Evolutionary conservation across 2,888 invertebrate species (phyloP), one percentile per base, ranked within the genome.

Genomic region (Petrophora chlorosata): DNA sequence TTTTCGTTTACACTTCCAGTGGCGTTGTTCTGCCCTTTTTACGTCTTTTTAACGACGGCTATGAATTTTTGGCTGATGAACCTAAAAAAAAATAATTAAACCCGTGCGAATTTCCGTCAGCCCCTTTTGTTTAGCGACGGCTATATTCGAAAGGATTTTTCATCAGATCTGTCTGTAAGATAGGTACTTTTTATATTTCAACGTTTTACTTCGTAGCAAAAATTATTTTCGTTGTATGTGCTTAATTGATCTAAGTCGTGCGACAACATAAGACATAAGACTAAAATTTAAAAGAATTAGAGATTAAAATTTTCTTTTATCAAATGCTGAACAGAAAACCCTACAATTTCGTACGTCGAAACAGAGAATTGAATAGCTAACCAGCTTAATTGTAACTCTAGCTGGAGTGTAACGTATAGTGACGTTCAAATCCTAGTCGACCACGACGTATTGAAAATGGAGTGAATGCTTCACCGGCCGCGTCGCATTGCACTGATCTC

Each of bases 401-500:
- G 8, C 12, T 38, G 22, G 35, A 33, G 5, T 29, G 23, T 25
- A 50, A 36, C 48, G 25, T 52, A 38, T 49, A 48, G 47, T 33
- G 32, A 35, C 53, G 47, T 39, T 58, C 33, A 44, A 55, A 60
- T 50, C 32, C 38, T 34, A 52, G 17, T 47, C 32, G 25, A 53
- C 56, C 57, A 59, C 52, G 53, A 60, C 47, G 61, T 52, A 61
- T 49, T 52, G 59, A 60, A 52, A 67, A 68, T 70, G 62, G 65
- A 70, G 69, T 56, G 60, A 59, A 56, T 54, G 59, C 58, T 60
- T 55, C 39, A 38, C 29, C 47, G 44, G 29, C 53, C 47, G 52
- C 62, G 56, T 66, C 59, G 59, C 59, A 65, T 61, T 67, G 71
- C 73, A 69, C 51, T 61, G 70, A 69, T 67, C 66, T 63, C 56